Evolutionary conservation across 37 sponge, comb jelly and placozoan genomes (phyloP), one percentile per base, ranked within the genome.

Genomic region (Halichondria panicea): DNA sequence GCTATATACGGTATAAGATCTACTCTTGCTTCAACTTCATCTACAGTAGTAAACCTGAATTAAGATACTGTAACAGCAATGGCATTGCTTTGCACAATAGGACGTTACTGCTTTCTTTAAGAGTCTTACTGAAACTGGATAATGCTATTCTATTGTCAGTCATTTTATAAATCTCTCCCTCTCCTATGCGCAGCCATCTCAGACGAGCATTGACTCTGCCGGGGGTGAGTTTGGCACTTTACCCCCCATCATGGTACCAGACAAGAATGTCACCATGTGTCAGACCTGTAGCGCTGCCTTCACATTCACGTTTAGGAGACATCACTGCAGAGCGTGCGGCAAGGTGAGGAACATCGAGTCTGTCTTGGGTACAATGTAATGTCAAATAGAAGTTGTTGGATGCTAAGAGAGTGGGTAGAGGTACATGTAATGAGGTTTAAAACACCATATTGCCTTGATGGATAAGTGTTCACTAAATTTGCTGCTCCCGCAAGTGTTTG

Each of bases 291-390:
- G 77, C 25, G 53, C 76, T 50, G 68, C 46, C 37, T 97, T 97
- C 88, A 97, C 92, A 0, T 52, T 89, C 43, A 86, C 87, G 42
- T 83, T 89, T 53, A 77, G 98, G 32, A 63, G 95, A 43, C 98
- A 97, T 34, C 98, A 97, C 87, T 97, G 98, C 72, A 71, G 98
- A 32, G 95, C 86, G 3, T 97, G 98, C 64, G 98, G 98, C 39
- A 96, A 91, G 82, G 89, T 91, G 28, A 57, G 76, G n/a, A n/a
- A n/a, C 18, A 3, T 28, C 25, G 12, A 33, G 68, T 42, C 24
- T 22, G 69, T 68, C 31, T 22, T 4, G 21, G 65, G 25, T 31
- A 33, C 21, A 4, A 30, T 30, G 65, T 63, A 35, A 21, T 31
- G 4, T 31, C 32, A 35, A 21, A 35, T 35, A 35, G 25, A 35